Conservation (phyloP, 2,797 vertebrate species). For the Brachyrhaphis roseni region DNA sequence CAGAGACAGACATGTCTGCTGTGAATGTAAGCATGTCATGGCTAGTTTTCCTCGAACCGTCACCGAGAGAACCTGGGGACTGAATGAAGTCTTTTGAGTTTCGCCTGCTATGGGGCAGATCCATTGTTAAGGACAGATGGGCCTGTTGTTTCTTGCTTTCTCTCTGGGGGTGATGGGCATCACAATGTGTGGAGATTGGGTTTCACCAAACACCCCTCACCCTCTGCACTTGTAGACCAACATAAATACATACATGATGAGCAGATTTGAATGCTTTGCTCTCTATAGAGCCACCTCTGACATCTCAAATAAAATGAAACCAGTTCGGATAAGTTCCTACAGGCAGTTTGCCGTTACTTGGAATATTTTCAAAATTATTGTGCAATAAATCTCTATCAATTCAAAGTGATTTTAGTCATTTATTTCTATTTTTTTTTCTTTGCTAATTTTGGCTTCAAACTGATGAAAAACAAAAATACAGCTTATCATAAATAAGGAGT, state of each 20-base stretch:
- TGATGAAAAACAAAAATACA: background rate
- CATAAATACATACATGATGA: constrained; percentile 58
- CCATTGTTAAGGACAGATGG: constrained; percentile 86
- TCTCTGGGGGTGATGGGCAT: constrained; percentile 78
- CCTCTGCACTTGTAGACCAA: constrained; percentile 50
- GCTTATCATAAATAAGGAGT: no score
- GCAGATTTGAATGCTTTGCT: constrained; percentile 59
- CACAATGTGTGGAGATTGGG: constrained; percentile 79
- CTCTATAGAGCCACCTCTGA: constrained; percentile 37
- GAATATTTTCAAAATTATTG: background rate
- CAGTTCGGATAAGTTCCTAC: background rate
- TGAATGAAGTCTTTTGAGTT: constrained; percentile 80
- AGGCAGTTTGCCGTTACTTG: no score
- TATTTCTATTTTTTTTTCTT: background rate
- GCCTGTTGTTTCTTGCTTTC: constrained; percentile 79
- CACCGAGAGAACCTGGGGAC: constrained; percentile 60
- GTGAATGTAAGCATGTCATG: constrained; percentile 68
- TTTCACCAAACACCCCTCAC: constrained; percentile 72
- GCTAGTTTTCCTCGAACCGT: constrained; percentile 68
- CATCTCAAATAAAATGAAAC: constrained; percentile 6
- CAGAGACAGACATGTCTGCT: constrained; percentile 54
- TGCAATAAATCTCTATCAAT: no score
- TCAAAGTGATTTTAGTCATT: background rate
- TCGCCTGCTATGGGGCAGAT: constrained; percentile 68
- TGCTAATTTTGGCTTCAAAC: background rate